Percentiles rank a stretch among this genome's conserved stretches.
Conservation (phyloP, 2,797 vertebrate genomes). For the Hemitrygon akajei region DNA sequence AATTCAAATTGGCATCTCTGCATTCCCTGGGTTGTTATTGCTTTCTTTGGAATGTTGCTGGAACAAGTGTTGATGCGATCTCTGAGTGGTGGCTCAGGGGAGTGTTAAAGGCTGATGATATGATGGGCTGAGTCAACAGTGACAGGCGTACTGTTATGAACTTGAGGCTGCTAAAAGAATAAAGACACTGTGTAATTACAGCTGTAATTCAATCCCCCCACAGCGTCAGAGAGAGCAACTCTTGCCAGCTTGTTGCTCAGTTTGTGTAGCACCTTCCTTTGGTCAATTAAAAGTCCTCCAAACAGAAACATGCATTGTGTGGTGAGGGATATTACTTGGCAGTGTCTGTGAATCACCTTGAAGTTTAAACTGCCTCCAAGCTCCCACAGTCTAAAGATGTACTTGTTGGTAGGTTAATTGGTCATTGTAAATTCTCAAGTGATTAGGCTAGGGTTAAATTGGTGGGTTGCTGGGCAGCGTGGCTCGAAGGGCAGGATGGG, state of each 20-base stretch:
- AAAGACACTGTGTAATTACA: neutral
- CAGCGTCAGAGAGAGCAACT: neutral
- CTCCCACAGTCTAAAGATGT: too few relatives aligned
- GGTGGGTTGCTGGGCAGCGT: too few relatives aligned
- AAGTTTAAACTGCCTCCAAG: neutral
- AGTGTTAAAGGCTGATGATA: neutral
- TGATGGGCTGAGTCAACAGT: constrained; percentile 2
- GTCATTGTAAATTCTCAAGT: too few relatives aligned
- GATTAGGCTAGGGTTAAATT: too few relatives aligned
- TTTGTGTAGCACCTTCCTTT: neutral
- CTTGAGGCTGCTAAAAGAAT: neutral
- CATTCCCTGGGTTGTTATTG: neutral
- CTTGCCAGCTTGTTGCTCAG: neutral
- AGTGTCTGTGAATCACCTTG: too few relatives aligned
- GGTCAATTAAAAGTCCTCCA: neutral
- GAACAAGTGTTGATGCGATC: neutral
- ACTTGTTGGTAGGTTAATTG: too few relatives aligned
- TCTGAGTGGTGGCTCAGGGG: neutral
- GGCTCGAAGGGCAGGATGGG: too few relatives aligned
- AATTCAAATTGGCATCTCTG: neutral
- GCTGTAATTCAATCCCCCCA: neutral
- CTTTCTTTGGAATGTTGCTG: neutral
- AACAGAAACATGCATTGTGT: neutral
- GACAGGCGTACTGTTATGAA: neutral
- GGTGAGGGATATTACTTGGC: neutral